Percentiles rank a stretch among this genome's conserved stretches.
phyloP scores from a whole-genome alignment of 2,888 invertebrate species.

The Ormyrus nitidulus region DNA sequence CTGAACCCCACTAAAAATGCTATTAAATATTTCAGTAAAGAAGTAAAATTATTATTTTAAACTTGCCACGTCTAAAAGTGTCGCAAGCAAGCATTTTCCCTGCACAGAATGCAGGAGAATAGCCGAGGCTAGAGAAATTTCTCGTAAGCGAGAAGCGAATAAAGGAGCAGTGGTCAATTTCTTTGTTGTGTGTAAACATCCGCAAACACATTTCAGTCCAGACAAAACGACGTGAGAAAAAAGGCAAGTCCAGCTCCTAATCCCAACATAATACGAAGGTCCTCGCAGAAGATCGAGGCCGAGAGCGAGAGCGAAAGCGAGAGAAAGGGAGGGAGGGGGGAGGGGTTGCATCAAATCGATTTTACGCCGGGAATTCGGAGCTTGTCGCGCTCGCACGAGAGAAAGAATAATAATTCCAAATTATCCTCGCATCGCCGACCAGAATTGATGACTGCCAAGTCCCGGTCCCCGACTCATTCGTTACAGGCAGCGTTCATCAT shows the following conservation, averaged over 20 bases:
- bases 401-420: conserved; percentile 67
- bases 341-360: conserved; percentile 61
- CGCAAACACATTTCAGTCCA: conserved; percentile 13
- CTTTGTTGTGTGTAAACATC: conserved; percentile 22
- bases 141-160: too few relatives aligned
- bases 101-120: conserved; percentile 2
- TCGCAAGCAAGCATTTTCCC: not conserved
- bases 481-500: conserved; percentile 44
- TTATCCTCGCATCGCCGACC: conserved; percentile 66
- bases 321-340: not conserved
- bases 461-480: conserved; percentile 43
- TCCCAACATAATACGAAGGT: conserved; percentile 15
- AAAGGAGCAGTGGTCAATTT: not conserved
- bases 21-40: not conserved
- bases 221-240: not conserved
- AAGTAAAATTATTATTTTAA: not conserved
- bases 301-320: conserved; percentile 3
- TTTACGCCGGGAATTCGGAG: conserved; percentile 56
- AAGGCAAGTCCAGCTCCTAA: not conserved
- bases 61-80: not conserved
- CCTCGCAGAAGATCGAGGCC: conserved; percentile 30
- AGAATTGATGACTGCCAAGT: conserved; percentile 65
- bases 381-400: conserved; percentile 51
- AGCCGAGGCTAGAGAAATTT: not conserved
- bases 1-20: too few relatives aligned